Conservation (phyloP, 2,797 vertebrate species). For the Rhinogobio ventralis region DNA sequence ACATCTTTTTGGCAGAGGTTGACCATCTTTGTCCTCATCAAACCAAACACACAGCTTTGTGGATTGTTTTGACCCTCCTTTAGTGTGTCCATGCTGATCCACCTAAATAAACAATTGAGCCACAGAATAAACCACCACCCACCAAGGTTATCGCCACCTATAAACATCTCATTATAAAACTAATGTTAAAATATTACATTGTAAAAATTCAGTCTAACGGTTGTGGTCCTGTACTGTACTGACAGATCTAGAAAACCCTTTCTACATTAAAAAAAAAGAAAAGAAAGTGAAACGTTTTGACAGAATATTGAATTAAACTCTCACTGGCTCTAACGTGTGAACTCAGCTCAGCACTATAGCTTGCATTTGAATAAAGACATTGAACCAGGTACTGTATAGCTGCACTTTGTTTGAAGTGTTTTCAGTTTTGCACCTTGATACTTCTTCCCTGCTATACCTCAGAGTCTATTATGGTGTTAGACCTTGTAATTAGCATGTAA, state of each 20-base stretch:
- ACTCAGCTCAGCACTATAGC: slow-evolving; percentile 13
- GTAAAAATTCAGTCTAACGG: slow-evolving; percentile 7
- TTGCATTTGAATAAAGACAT: slow-evolving; percentile 9
- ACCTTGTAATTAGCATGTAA: background rate
- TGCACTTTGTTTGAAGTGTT: slow-evolving; percentile 9
- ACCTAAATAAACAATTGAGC: background rate
- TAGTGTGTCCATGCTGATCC: slow-evolving; percentile 8
- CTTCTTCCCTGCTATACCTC: background rate
- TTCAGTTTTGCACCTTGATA: background rate
- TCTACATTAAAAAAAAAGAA: no score
- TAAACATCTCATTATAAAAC: slow-evolving; percentile 12
- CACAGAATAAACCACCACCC: background rate
- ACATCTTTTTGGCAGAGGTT: background rate
- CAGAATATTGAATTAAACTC: background rate
- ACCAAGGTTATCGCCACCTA: slow-evolving; percentile 8
- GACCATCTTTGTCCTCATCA: slow-evolving; percentile 5
- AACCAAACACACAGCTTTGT: slow-evolving; percentile 1
- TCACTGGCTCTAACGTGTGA: slow-evolving; percentile 1
- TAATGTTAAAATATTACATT: background rate
- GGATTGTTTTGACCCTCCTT: slow-evolving; percentile 8
- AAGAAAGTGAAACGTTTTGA: background rate
- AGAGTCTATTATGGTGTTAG: background rate
- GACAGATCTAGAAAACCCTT: background rate
- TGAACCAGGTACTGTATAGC: slow-evolving; percentile 1
- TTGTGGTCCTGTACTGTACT: background rate